phyloP scores from a whole-genome alignment of 2,888 invertebrate species.

The Sarcophaga caerulescens region DNA sequence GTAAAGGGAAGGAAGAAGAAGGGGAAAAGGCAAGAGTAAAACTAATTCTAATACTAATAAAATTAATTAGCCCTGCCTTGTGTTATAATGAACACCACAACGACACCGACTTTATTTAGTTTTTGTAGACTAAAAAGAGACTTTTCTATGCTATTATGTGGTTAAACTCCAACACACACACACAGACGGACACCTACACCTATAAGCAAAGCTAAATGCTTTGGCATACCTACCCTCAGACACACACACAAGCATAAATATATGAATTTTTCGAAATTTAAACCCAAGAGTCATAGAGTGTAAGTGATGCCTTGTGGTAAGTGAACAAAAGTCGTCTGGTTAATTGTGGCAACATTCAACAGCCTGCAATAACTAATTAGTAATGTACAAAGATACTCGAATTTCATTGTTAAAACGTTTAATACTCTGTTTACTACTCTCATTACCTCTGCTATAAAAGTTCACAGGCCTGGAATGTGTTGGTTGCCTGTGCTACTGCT shows the following conservation, averaged over 20 bases:
- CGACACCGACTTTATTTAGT: constrained; percentile 53
- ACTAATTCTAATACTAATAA: constrained; percentile 70
- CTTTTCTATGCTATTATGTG: constrained; percentile 51
- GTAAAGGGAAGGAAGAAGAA: background rate
- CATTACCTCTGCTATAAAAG: too few species aligned
- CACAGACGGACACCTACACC: background rate
- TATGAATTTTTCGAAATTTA: constrained; percentile 23
- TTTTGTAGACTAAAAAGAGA: constrained; percentile 19
- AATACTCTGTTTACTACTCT: too few species aligned
- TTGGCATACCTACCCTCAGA: too few species aligned
- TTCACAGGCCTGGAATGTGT: too few species aligned
- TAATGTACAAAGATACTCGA: too few species aligned
- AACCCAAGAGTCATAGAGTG: constrained; percentile 13
- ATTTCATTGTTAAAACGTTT: too few species aligned
- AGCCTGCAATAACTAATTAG: too few species aligned
- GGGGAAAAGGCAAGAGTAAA: background rate
- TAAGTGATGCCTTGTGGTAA: constrained; percentile 45
- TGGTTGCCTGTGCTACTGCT: background rate
- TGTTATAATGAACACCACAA: constrained; percentile 73
- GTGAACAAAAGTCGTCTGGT: background rate
- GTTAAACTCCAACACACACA: constrained; percentile 39
- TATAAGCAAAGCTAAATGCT: too few species aligned
- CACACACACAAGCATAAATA: background rate
- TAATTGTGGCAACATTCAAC: too few species aligned
- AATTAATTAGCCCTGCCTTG: constrained; percentile 76